phyloP scores from a whole-genome alignment of 2,888 invertebrate species.

The Drosophila meridiana region DNA sequence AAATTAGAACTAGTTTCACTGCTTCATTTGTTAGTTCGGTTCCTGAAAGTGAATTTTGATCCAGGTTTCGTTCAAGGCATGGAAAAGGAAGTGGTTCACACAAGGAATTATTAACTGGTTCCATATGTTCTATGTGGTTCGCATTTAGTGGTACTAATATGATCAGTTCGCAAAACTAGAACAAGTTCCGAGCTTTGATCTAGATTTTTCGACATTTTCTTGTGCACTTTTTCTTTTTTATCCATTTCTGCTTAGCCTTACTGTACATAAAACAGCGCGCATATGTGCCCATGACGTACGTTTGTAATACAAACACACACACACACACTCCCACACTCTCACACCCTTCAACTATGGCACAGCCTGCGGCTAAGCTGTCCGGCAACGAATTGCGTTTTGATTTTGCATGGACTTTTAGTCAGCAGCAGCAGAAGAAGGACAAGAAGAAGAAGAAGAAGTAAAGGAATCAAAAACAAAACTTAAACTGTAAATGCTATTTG shows the following conservation, averaged over 20 bases:
- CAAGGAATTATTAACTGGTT: too few species aligned
- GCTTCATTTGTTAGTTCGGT: neutral
- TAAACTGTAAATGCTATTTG: constrained; percentile 63
- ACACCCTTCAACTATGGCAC: constrained; percentile 8
- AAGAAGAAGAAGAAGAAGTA: constrained; percentile 9
- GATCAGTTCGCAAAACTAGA: too few species aligned
- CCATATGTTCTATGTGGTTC: too few species aligned
- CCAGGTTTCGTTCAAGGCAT: too few species aligned
- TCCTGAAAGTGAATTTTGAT: neutral
- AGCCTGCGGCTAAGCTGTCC: constrained; percentile 65
- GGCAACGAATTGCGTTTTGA: constrained; percentile 70
- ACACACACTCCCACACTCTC: neutral
- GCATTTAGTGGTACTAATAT: too few species aligned
- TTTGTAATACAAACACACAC: neutral
- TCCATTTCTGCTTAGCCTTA: constrained; percentile 6
- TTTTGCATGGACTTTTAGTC: constrained; percentile 70
- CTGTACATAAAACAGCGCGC: constrained; percentile 28
- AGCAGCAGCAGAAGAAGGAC: constrained; percentile 19
- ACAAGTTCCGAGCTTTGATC: too few species aligned
- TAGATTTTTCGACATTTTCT: neutral
- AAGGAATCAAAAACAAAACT: constrained; percentile 1
- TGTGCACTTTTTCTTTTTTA: neutral
- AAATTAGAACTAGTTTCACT: neutral
- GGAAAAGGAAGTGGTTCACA: too few species aligned
- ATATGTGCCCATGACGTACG: constrained; percentile 63